Base-by-base conservation (phyloP, 2,888 invertebrate genomes). In the Trichacis sp. region DNA sequence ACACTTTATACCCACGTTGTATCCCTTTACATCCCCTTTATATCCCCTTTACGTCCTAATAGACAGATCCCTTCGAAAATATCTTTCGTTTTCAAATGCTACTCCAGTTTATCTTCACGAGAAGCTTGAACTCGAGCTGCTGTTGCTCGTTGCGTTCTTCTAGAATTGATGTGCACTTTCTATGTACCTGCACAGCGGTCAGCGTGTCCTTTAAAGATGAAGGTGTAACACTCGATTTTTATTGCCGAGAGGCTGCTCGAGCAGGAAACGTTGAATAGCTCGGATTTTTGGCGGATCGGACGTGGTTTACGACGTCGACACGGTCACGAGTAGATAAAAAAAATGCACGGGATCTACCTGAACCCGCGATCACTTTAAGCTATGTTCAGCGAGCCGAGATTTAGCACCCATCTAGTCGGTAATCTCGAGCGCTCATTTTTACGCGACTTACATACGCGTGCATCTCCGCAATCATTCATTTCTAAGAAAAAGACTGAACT, bases 381-480 rank as follows among this genome's bases (percentile, higher is more conserved):
- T 53, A 64, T 33, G 64, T 57, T 49, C 52, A 49, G 60, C 52
- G 45, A 50, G 47, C 51, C 36, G 36, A 33, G 49, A 60, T 57
- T 65, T 57, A 53, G 54, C 57, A 48, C 56, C 51, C 60, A 53
- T 38, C 4, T 50, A n/a, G n/a, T 58, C 47, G 45, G 19, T 24
- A 18, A 29, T 17, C 40, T 9, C 18, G 12, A 1, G 8, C 61
- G 36, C 61, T 60, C 36, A 54, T 49, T 33, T n/a, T 42, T 40
- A 17, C 38, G 40, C 30, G 36, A 64, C 60, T 60, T 64, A 60
- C 64, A 60, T 60, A 56, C 59, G 49, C 54, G n/a, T 47, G 57
- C 59, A 72, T 68, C 71, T 61, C 66, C 73, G 68, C 73, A 73
- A 76, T 75, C 71, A 76, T 72, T 71, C 68, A 71, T 53, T 76